Percentiles rank a stretch among this genome's conserved stretches.
These are phyloP conservation scores for Conger conger DNA, from an alignment of 2,113 vertebrate species.

Conservation along the genomic window DNA sequence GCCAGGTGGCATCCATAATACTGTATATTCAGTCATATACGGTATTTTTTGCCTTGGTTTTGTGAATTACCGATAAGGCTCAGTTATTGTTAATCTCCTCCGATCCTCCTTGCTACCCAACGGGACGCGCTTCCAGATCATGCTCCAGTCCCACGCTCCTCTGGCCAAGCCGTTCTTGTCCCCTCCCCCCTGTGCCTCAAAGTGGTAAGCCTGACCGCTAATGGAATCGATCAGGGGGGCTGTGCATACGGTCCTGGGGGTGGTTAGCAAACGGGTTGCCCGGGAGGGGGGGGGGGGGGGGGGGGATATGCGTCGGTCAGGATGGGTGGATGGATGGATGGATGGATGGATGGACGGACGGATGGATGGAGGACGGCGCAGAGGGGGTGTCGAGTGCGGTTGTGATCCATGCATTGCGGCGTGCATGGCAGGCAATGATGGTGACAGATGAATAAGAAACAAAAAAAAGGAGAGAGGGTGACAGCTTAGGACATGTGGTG, in stretches of 20 bases:
- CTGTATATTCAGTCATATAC: neutral
- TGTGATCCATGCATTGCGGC: conserved; percentile 33
- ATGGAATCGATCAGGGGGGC: conserved; percentile 98
- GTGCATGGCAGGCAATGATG: conserved; percentile 38
- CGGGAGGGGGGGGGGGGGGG: conserved; percentile 53
- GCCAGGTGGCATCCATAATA: neutral
- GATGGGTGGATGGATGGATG: conserved; percentile 30
- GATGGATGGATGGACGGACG: neutral
- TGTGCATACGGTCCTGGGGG: conserved; percentile 93
- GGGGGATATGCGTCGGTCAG: conserved; percentile 21
- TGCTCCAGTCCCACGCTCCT: conserved; percentile 99
- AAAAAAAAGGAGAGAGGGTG: conserved; percentile 56
- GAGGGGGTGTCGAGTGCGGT: conserved; percentile 38
- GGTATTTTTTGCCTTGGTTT: neutral
- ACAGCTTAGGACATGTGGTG: conserved; percentile 61
- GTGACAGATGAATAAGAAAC: conserved; percentile 40
- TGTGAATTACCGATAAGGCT: conserved; percentile 93
- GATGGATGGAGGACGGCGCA: conserved; percentile 16
- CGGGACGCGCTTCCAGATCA: conserved; percentile 98
- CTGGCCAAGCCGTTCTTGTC: conserved; percentile 94
- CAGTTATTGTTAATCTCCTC: conserved; percentile 87
- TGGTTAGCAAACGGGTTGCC: conserved; percentile 23
- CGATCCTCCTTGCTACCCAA: conserved; percentile 86
- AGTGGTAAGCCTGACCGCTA: conserved; percentile 83
- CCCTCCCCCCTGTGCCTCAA: conserved; percentile 92